Evolutionary conservation across 2,797 vertebrate genomes (phyloP), one percentile per base, ranked within the genome.

Genomic region (Cryptoprocta ferox): DNA sequence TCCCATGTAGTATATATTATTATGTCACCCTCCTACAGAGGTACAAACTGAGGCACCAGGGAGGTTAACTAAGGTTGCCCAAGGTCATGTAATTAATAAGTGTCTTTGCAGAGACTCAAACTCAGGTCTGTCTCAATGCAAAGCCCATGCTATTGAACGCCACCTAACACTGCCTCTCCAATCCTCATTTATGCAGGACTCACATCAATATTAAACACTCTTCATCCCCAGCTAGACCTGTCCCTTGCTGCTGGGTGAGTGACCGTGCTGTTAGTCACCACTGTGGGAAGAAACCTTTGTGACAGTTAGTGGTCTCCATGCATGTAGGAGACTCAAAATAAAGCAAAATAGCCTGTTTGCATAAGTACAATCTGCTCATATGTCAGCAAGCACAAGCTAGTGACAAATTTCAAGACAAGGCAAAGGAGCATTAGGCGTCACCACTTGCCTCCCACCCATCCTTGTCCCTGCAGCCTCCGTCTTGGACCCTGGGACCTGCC

Each of bases 151-250:
- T 85, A 5, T 9, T 15, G 24, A 85, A 53, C 4, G 8, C 53
- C 5, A 4, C 65, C 63, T 11, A 68, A 59, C 15, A 2, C 42
- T 9, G 61, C 56, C 65, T 81, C 56, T 13, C 19, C 28, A 32
- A 61, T 42, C 59, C 81, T 81, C 45, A 68, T 80, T 76, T 88
- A 73, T 91, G 92, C 93, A 78, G 88, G 48, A 91, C 78, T 81
- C 53, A 30, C 76, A 90, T 88, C 95, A 73, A 94, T 95, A 97
- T 73, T 94, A 96, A 95, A 93, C 88, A 76, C 13, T 82, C 66
- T 84, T 3, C 61, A 1, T 92, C 91, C 80, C 59, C 93, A 81
- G 70, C 76, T 87, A 59, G 81, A 48, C 68, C 86, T 89, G 37
- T 89, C 76, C 11, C 53, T 88, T 59, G 71, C 48, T 88, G 83